phyloP scores from a whole-genome alignment of 2,113 vertebrate genomes.

The Burhinus bistriatus region DNA sequence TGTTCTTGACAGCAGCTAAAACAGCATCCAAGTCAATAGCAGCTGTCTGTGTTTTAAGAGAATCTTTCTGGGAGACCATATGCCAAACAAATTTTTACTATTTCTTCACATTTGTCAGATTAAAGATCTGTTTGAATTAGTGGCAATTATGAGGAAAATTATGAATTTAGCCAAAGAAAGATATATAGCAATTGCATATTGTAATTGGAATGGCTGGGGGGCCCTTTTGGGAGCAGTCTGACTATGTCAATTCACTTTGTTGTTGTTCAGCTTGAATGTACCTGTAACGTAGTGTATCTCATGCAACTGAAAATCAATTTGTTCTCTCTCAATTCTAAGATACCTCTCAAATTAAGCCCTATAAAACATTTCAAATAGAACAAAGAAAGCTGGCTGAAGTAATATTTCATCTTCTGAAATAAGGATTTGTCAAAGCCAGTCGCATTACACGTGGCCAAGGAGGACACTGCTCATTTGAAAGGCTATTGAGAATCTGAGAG shows the following conservation, averaged over 20 bases:
- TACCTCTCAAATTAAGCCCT: slow-evolving; percentile 51
- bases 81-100: neutral
- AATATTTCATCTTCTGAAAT: slow-evolving; percentile 45
- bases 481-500: neutral
- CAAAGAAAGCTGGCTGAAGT: slow-evolving; percentile 51
- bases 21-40: neutral
- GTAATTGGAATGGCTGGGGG: neutral
- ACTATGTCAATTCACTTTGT: neutral
- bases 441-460: neutral
- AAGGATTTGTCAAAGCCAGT: slow-evolving; percentile 42
- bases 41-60: slow-evolving; percentile 1
- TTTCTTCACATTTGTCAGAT: neutral
- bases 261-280: slow-evolving; percentile 47
- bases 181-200: neutral
- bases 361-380: slow-evolving; percentile 54
- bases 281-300: slow-evolving; percentile 29
- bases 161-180: neutral
- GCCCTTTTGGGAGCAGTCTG: neutral
- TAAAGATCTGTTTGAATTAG: slow-evolving; percentile 13
- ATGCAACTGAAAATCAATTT: slow-evolving; percentile 57
- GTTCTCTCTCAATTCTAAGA: slow-evolving; percentile 23
- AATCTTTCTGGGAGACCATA: neutral
- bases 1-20: slow-evolving; percentile 41
- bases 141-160: neutral
- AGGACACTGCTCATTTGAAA: slow-evolving; percentile 47